A percentile compares a stretch with the other conserved stretches of the same genome.
phyloP scores from a whole-genome alignment of 2,113 vertebrate genomes.

The Heterotilapia buettikoferi region DNA sequence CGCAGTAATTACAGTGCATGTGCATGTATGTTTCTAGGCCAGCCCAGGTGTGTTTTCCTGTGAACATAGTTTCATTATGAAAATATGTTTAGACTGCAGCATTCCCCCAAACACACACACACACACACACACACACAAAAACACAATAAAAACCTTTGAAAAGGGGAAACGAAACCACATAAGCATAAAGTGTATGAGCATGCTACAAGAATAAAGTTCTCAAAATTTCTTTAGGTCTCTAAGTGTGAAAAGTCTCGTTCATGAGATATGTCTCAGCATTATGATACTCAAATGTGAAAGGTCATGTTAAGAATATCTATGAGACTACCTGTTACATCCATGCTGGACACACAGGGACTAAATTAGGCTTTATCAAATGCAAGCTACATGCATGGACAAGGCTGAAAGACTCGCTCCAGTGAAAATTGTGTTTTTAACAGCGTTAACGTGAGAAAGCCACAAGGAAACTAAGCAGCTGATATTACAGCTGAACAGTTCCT shows the following conservation, averaged over 20 bases:
- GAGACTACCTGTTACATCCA: neutral
- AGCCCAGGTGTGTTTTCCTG: slow-evolving; percentile 30
- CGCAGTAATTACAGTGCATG: slow-evolving; percentile 55
- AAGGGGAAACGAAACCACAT: neutral
- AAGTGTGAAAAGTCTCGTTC: neutral
- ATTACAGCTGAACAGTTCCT: neutral
- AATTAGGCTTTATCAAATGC: neutral
- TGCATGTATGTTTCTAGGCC: slow-evolving; percentile 28
- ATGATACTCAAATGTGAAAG: neutral
- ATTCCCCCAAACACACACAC: neutral
- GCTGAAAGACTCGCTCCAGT: neutral
- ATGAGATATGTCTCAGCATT: neutral
- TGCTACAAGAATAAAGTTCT: neutral
- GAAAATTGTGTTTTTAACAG: neutral
- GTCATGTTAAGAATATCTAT: neutral
- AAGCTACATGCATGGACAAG: neutral
- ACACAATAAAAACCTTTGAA: neutral
- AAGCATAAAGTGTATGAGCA: neutral
- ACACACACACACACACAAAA: neutral
- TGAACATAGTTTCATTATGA: neutral
- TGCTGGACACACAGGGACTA: neutral
- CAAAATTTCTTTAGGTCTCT: neutral
- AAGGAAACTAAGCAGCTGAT: neutral
- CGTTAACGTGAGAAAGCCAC: neutral
- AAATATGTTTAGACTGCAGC: neutral